phyloP scores from a whole-genome alignment of 2,113 vertebrate species.

The Telmatochromis sp. region DNA sequence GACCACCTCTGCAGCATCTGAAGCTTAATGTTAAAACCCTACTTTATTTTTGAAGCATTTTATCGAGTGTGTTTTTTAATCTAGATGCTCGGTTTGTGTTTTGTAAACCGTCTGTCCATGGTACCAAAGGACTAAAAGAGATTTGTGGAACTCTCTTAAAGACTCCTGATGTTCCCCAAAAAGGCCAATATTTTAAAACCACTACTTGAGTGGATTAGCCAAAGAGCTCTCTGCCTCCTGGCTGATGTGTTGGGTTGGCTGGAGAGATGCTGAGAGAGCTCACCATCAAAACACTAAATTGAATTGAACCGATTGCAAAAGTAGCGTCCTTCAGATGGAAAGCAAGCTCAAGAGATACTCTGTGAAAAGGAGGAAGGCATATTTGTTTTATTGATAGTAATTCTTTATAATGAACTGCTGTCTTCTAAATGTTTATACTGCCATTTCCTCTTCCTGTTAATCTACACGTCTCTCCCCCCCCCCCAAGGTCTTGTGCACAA shows the following conservation, averaged over 20 bases:
- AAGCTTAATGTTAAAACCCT: not conserved
- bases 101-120: not conserved
- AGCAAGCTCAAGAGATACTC: not conserved
- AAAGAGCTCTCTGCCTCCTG: not conserved
- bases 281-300: not conserved
- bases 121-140: not conserved
- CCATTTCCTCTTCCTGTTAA: constrained; percentile 59
- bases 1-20: not conserved
- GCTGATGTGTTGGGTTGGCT: not conserved
- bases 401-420: constrained; percentile 37
- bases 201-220: not conserved
- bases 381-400: constrained; percentile 44
- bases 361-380: not conserved
- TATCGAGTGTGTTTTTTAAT: not conserved
- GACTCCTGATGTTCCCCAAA: not conserved
- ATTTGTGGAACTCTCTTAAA: not conserved
- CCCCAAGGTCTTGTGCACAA: not conserved
- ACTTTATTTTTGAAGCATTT: not conserved
- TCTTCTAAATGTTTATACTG: constrained; percentile 40
- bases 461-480: constrained; percentile 20
- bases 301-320: not conserved
- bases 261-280: not conserved
- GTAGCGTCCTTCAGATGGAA: not conserved
- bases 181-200: not conserved
- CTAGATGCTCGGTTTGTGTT: not conserved